Conservation (phyloP, 2,113 vertebrate genomes). For the Bubo blakistoni region DNA sequence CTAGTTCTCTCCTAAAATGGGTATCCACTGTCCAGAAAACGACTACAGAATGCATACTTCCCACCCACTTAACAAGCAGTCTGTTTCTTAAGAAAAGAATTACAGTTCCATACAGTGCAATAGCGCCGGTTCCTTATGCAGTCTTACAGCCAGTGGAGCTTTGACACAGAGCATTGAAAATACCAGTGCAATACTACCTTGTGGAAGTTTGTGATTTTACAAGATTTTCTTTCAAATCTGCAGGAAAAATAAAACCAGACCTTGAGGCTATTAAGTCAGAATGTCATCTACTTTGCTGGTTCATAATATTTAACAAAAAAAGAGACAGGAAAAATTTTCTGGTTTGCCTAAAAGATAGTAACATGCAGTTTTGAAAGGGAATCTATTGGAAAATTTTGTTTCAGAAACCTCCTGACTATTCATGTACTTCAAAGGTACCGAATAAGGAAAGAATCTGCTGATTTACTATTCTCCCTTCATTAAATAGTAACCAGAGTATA, state of each 20-base stretch:
- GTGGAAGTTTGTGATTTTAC: background rate
- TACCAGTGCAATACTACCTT: too few relatives aligned
- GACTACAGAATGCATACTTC: background rate
- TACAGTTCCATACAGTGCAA: accelerated
- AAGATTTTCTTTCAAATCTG: background rate
- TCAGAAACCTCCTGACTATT: background rate
- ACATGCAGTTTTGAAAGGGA: background rate
- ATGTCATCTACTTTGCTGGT: background rate
- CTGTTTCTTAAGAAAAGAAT: background rate
- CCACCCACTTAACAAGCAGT: background rate
- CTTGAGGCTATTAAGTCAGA: background rate
- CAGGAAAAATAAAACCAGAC: background rate
- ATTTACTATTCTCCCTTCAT: background rate
- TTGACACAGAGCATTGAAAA: background rate
- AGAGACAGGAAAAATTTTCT: background rate
- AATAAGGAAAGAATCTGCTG: background rate
- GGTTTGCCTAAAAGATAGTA: background rate
- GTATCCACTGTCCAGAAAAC: background rate
- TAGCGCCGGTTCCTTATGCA: accelerated
- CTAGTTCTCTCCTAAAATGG: background rate
- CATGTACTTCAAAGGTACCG: background rate
- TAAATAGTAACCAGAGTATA: background rate
- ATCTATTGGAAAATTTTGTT: background rate
- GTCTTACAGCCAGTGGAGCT: background rate
- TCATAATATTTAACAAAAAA: background rate